Conservation (phyloP, 2,797 vertebrate species). For the Sebastolobus alascanus region DNA sequence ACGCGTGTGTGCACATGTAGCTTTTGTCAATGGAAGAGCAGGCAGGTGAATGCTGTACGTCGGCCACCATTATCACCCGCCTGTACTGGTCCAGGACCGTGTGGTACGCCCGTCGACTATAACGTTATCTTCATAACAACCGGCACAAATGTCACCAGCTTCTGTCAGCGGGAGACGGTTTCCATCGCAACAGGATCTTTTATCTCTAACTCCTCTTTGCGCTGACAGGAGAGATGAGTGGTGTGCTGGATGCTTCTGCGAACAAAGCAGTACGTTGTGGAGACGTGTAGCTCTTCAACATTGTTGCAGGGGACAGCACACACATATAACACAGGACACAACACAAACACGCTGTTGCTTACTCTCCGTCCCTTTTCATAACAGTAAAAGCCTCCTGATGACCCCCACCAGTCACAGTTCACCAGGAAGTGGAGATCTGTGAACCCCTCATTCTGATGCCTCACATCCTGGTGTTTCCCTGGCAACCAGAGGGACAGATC, state of each 20-base stretch:
- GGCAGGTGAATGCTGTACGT: constrained; percentile 75
- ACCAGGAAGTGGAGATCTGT: constrained; percentile 79
- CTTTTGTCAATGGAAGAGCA: constrained; percentile 32
- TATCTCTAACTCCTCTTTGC: constrained; percentile 43
- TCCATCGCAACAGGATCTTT: constrained; percentile 25
- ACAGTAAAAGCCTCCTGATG: constrained; percentile 28
- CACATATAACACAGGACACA: neutral
- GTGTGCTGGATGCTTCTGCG: constrained; percentile 60
- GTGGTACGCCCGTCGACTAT: constrained; percentile 78
- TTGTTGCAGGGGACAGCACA: neutral
- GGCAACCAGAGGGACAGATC: constrained; percentile 74
- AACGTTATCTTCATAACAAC: constrained; percentile 57
- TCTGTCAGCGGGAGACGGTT: constrained; percentile 40
- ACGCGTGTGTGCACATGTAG: neutral
- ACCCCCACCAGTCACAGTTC: constrained; percentile 65
- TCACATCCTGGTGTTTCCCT: constrained; percentile 81
- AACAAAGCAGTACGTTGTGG: constrained; percentile 70
- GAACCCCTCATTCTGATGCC: constrained; percentile 74
- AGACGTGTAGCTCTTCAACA: constrained; percentile 55
- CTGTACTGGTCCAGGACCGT: constrained; percentile 74
- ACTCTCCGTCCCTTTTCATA: constrained; percentile 14
- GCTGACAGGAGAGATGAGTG: constrained; percentile 56
- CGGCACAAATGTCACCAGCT: constrained; percentile 41
- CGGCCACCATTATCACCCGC: constrained; percentile 59
- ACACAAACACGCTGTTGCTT: neutral